Percentiles rank a stretch among this genome's conserved stretches.
Evolutionary conservation across 2,797 vertebrate genomes (phyloP).

Genomic region (Mormyrops attenuatus): DNA sequence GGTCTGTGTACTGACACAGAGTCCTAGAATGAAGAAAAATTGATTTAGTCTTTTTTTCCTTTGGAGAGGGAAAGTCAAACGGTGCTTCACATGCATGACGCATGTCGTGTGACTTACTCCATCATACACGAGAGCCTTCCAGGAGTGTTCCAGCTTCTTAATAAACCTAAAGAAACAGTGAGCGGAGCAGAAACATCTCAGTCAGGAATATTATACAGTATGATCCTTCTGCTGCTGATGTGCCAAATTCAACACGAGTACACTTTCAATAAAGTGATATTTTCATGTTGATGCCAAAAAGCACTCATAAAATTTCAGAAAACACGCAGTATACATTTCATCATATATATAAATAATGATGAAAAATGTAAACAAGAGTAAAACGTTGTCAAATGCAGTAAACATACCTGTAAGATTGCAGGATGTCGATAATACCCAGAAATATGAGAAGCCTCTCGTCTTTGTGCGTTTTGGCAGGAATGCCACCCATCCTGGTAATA

Average conservation of each 20-base stretch:
- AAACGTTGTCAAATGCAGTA: not conserved
- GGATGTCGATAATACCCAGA: slow-evolving; percentile 95
- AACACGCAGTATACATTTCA: not conserved
- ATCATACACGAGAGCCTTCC: slow-evolving; percentile 97
- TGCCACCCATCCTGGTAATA: slow-evolving; percentile 85
- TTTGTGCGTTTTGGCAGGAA: slow-evolving; percentile 90
- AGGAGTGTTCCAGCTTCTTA: slow-evolving; percentile 97
- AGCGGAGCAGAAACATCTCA: slow-evolving; percentile 25
- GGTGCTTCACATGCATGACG: not conserved
- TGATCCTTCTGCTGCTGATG: not conserved
- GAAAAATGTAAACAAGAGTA: not conserved
- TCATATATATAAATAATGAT: not conserved
- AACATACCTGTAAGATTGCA: slow-evolving; percentile 89
- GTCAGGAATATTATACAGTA: not conserved
- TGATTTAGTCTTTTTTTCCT: not conserved
- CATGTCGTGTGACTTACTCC: slow-evolving; percentile 62
- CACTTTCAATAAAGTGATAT: not conserved
- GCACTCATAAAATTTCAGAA: not conserved
- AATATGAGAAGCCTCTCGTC: slow-evolving; percentile 92
- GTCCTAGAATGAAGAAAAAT: slow-evolving; percentile 63
- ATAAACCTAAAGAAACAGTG: slow-evolving; percentile 72
- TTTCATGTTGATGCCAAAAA: not conserved
- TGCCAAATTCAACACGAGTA: not conserved
- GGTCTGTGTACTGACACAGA: slow-evolving; percentile 93
- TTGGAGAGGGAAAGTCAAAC: not conserved